Conservation (phyloP, 2,888 invertebrate species). For the Apomyelois bistriatella region DNA sequence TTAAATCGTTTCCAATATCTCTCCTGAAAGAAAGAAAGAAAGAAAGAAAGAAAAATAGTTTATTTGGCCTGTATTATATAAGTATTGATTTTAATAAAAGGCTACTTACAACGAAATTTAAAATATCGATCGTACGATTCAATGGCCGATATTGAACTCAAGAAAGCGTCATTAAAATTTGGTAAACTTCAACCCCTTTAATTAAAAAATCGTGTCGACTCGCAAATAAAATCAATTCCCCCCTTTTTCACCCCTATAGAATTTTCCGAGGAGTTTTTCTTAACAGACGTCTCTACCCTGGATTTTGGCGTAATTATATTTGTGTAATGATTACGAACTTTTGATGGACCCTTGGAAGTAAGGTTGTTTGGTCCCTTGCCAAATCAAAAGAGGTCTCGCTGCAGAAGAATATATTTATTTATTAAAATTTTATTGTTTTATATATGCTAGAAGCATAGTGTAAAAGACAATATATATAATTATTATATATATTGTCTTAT, state of each 20-base stretch:
- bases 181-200: slow-evolving; percentile 35
- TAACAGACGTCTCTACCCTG: slow-evolving; percentile 33
- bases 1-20: no score
- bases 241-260: slow-evolving; percentile 34
- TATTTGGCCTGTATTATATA: no score
- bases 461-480: no score
- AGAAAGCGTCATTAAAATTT: slow-evolving; percentile 38
- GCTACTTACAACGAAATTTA: not conserved
- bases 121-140: not conserved
- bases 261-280: slow-evolving; percentile 55
- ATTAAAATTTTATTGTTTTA: no score
- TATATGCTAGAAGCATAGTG: no score
- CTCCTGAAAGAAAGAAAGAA: no score
- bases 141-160: slow-evolving; percentile 15
- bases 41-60: no score
- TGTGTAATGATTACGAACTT: slow-evolving; percentile 61
- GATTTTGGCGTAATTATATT: slow-evolving; percentile 61
- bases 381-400: no score
- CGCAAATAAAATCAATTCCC: slow-evolving; percentile 75
- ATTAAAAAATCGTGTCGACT: slow-evolving; percentile 77
- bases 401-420: no score
- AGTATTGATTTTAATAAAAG: not conserved
- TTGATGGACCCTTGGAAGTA: slow-evolving; percentile 46
- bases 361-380: not conserved
- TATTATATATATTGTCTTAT: no score